phyloP scores from a whole-genome alignment of 2,797 vertebrate genomes.

The Danionella dracula region DNA sequence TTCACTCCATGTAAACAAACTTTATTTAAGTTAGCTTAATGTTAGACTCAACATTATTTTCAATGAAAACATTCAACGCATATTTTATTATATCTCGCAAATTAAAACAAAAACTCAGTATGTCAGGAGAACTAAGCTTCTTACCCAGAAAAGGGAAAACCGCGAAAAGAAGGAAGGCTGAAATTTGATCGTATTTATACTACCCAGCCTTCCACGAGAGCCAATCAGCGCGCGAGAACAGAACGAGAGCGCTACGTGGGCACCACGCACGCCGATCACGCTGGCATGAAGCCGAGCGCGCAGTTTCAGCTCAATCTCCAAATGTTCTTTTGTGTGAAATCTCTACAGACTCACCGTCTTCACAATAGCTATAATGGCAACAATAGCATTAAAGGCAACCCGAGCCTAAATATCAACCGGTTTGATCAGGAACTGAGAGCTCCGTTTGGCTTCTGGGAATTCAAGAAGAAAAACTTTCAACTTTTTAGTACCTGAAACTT shows the following conservation, averaged over 20 bases:
- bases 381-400: background rate
- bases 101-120: no score
- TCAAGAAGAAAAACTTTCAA: no score
- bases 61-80: no score
- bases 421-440: background rate
- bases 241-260: background rate
- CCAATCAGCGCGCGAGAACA: slow-evolving; percentile 21
- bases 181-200: slow-evolving; percentile 53
- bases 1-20: background rate
- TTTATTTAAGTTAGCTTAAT: background rate
- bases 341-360: background rate
- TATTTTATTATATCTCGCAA: no score
- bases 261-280: background rate
- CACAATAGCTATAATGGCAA: no score
- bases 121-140: no score
- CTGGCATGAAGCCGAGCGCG: background rate
- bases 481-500: no score
- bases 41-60: no score
- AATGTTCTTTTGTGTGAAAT: background rate
- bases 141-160: background rate
- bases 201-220: slow-evolving; percentile 54
- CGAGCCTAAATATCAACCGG: background rate
- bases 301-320: background rate
- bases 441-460: background rate
- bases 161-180: slow-evolving; percentile 33